These are phyloP conservation scores for Mythimna vitellina DNA, from an alignment of 2,888 invertebrate genomes.

Conservation along the genomic window DNA sequence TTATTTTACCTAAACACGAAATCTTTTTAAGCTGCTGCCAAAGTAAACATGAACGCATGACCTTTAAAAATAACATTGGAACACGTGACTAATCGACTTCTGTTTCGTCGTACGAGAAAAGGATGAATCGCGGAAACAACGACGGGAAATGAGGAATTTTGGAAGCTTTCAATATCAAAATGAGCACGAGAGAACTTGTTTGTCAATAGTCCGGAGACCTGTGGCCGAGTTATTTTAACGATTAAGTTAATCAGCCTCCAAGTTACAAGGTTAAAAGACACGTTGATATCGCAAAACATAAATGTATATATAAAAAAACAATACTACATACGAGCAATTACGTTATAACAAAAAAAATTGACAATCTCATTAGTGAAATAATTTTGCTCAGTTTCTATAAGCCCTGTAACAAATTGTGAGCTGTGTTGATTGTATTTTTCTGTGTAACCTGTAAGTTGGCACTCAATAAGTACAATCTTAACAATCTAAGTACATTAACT, in stretches of 20 bases:
- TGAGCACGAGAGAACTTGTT: not conserved
- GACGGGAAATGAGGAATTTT: constrained; percentile 4
- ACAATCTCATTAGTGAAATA: constrained; percentile 2
- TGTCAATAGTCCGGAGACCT: not conserved
- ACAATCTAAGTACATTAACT: constrained; percentile 73
- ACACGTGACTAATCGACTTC: constrained; percentile 11
- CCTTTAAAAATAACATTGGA: constrained; percentile 11
- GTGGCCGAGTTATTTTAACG: not conserved
- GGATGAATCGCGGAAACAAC: constrained; percentile 5
- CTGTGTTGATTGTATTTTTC: constrained; percentile 22
- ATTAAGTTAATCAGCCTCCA: constrained; percentile 12
- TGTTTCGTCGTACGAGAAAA: constrained; percentile 2
- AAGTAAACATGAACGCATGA: constrained; percentile 18
- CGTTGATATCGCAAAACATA: constrained; percentile 26
- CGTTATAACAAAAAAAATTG: constrained; percentile 45
- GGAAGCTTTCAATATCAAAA: constrained; percentile 1
- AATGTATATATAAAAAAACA: not conserved
- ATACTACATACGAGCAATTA: constrained; percentile 12
- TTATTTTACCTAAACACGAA: constrained; percentile 12
- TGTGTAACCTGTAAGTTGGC: constrained; percentile 66
- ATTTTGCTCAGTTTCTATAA: constrained; percentile 23
- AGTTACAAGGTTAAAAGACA: constrained; percentile 8
- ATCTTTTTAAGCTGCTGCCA: constrained; percentile 41
- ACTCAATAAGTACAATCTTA: constrained; percentile 78
- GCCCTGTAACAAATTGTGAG: constrained; percentile 36